Evolutionary conservation across 2,888 invertebrate species (phyloP), one percentile per base, ranked within the genome.

Genomic region (Lordiphosa fenestrarum): DNA sequence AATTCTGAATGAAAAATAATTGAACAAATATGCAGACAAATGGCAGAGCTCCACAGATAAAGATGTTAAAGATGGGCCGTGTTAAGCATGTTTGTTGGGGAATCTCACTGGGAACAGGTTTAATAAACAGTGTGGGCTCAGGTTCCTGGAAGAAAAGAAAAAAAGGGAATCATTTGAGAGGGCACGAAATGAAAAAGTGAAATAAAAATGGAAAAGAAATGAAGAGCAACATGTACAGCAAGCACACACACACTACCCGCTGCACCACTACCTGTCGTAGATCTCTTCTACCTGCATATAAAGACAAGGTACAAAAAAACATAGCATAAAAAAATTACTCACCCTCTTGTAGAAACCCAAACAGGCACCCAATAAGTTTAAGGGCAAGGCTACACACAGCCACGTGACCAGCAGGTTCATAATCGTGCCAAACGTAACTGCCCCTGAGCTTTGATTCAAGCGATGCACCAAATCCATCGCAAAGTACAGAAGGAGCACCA

Each of bases 281-380:
- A 21, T 2, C 4, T 21, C 4, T 3, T 21, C 4, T 21, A 4
- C 4, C 1, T 3, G 2, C 3, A 21, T 4, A 4, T 23, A 23
- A 23, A 23, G 23, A 25, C 7, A 25, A 25, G 2, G 7, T 25
- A 25, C 6, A 25, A 7, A 25, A 25, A 7, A 25, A 25, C 2
- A 25, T 7, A 7, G 7, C 0, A 25, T 2, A 25, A 6, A 2
- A 2, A 1, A 25, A 25, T 15, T 15, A 19, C 33, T 15, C 10
- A 44, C 44, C 1, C 2, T 30, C 15, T 19, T 44, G 15, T 44
- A 44, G 15, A 44, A 44, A 19, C 44, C 44, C 23, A 44, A 33
- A n/a, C 15, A 44, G 44, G 44, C 33, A 10, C 44, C 44, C 6
- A 44, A 10, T 33, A 15, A 44, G 1, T 15, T 44, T 9, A 44